phyloP scores from a whole-genome alignment of 2,888 invertebrate species.

The Luperina nickerlii region DNA sequence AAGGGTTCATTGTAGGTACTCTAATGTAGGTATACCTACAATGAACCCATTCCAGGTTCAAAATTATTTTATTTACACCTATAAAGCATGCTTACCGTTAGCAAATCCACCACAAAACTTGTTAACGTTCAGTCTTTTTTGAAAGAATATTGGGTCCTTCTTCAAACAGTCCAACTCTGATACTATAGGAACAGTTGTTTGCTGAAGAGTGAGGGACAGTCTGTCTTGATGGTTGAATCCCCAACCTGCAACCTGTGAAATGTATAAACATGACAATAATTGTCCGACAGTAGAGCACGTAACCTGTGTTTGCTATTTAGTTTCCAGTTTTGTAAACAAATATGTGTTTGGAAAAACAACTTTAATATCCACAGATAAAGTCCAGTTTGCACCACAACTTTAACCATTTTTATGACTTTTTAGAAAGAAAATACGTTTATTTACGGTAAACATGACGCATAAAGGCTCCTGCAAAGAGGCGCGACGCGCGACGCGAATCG shows the following conservation, averaged over 20 bases:
- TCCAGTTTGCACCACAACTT: neutral
- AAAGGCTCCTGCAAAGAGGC: no score
- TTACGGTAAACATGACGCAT: no score
- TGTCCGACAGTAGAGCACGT: neutral
- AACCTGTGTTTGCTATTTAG: neutral
- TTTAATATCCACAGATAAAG: neutral
- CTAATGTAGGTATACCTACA: neutral
- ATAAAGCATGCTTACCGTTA: slow-evolving; percentile 69
- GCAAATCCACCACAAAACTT: slow-evolving; percentile 77
- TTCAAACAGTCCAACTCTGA: slow-evolving; percentile 73
- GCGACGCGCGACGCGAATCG: no score
- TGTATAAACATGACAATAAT: neutral
- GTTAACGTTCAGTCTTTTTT: slow-evolving; percentile 62
- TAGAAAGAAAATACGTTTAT: no score
- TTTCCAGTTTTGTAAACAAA: no score
- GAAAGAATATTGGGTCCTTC: slow-evolving; percentile 72
- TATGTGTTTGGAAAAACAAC: neutral
- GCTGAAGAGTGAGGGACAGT: slow-evolving; percentile 67
- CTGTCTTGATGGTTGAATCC: slow-evolving; percentile 75
- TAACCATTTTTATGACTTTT: neutral
- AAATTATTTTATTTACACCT: neutral
- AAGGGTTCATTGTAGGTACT: neutral
- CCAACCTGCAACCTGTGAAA: slow-evolving; percentile 79
- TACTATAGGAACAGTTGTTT: slow-evolving; percentile 74
- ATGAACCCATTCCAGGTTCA: neutral